Evolutionary conservation across 1,140 invertebrate genomes (phyloP), one percentile per base, ranked within the genome.

Genomic region (Drosophila busckii): DNA sequence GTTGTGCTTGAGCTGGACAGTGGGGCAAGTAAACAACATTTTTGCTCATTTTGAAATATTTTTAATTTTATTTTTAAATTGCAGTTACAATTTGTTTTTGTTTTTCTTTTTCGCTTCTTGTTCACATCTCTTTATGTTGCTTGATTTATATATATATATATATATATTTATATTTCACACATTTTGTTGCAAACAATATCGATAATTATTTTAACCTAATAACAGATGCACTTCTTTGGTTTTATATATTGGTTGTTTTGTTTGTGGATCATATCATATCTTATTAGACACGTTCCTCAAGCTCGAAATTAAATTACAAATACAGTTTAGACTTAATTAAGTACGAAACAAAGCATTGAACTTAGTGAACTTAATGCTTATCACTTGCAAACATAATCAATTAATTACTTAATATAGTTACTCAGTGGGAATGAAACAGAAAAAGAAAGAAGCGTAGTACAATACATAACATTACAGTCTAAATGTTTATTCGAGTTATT

Each of bases 141-240:
- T 76, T 67, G 54, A 60, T 61, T 71, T 46, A 50, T 63, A 37
- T 68, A 58, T 55, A 65, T 70, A 48, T 66, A 52, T 62, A 40
- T 66, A 54, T 61, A 31, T 55, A 42, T 63, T 37, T 67, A 52
- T 67, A 76, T 62, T 78, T 78, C 71, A 78, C 71, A 78, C 49
- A 70, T 78, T 76, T 78, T 66, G 45, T 78, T 70, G 71, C 71
- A 78, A 78, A 78, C 66, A 70, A 78, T 78, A 78, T 78, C 53
- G 70, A 78, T 78, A 78, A 78, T 78, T 78, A 20, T 54, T 70
- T 68, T 78, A 78, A 78, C 71, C 71, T 78, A 78, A 78, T 76
- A 78, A 78, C 71, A 76, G 71, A 78, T 70, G 65, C 65, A 41
- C 48, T 49, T 46, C 38, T 56, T 56, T 49, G 40, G 26, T 42